Evolutionary conservation across 2,113 vertebrate genomes (phyloP), one percentile per base, ranked within the genome.

Genomic region (Ceratotherium simum): DNA sequence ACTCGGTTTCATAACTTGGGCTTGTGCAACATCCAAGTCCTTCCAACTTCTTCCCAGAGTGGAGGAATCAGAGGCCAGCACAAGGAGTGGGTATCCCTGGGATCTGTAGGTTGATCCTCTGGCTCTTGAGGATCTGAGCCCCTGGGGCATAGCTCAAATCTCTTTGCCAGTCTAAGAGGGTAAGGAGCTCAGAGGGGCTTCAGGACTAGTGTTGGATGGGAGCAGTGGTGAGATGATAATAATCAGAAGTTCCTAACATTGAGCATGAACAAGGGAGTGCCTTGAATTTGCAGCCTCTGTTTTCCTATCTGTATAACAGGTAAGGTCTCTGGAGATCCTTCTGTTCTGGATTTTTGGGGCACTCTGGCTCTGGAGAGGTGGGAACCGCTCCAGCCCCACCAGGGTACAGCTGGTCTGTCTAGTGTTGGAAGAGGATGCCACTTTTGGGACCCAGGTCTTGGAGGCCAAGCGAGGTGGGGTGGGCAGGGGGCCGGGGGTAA

Each of bases 1-100:
- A 82, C 80, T 95, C 78, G 82, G 86, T 97, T 97, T 94, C 76
- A 69, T 96, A 96, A 97, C 51, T 91, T 97, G 93, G 96, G 42
- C 14, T 93, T 62, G 25, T 73, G 76, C 95, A 95, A 86, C 21
- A 90, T 84, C 9, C 23, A 42, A 86, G 73, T 54, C 39, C n/a
- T 95, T 97, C 54, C 21, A 81, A 42, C 8, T 62, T 96, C 54
- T 85, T 79, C 69, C 48, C 0, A 0, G 60, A 83, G 58, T 64
- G 54, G 27, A 58, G 20, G 31, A 80, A 83, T 62, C 36, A 65
- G 78, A 92, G 51, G 33, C 51, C 39, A 72, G 36, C 12, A 46
- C 56, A 85, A 80, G n/a, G n/a, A 90, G 36, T 79, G 54, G 39
- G 36, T 69, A 85, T 60, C 29, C n/a, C 56, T 39, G 11, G n/a